Percentiles rank a stretch among this genome's conserved stretches.
phyloP scores from a whole-genome alignment of 2,888 invertebrate genomes.

The Temnothorax rugatulus region DNA sequence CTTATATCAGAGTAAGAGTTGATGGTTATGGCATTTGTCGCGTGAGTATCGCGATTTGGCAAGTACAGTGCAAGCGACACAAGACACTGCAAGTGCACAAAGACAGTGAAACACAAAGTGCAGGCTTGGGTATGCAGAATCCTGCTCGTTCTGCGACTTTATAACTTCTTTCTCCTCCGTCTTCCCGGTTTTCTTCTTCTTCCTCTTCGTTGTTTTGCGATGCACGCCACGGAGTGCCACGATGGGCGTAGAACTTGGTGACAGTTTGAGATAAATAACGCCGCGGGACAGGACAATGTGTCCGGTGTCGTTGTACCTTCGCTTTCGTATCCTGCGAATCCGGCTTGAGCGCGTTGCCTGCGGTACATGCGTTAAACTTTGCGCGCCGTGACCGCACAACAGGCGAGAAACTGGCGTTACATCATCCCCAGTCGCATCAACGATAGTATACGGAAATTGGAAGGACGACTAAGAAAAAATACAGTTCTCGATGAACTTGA shows the following conservation, averaged over 20 bases:
- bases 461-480: not conserved
- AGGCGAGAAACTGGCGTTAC: conserved; percentile 49
- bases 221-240: conserved; percentile 50
- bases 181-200: conserved; percentile 35
- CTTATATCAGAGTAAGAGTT: not conserved
- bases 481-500: not conserved
- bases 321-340: conserved; percentile 66
- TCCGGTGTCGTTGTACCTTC: conserved; percentile 67
- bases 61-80: not conserved
- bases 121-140: conserved; percentile 3
- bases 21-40: not conserved
- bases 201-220: conserved; percentile 16
- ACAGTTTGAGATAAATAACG: conserved; percentile 76
- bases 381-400: conserved; percentile 37
- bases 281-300: conserved; percentile 75
- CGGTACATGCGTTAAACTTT: conserved; percentile 65
- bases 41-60: not conserved
- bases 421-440: conserved; percentile 50
- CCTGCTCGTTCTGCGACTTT: conserved; percentile 58
- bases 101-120: not conserved
- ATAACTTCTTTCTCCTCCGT: conserved; percentile 58
- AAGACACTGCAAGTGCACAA: no score
- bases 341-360: conserved; percentile 63
- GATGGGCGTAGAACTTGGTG: conserved; percentile 67
- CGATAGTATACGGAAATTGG: not conserved